These are phyloP conservation scores for Elmis aenea DNA, from an alignment of 2,888 invertebrate genomes.

Conservation along the genomic window DNA sequence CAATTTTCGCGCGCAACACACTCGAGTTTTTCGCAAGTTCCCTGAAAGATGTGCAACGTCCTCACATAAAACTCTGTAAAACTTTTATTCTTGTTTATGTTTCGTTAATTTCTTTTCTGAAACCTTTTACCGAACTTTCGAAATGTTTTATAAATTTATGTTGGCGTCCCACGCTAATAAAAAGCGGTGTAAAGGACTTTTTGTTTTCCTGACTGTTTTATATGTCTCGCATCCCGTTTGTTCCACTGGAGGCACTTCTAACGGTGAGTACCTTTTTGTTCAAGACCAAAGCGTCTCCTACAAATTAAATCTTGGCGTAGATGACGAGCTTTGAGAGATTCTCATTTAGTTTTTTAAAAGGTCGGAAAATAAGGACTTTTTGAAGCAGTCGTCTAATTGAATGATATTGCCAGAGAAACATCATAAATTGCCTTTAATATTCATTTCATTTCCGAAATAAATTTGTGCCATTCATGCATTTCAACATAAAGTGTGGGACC, in stretches of 20 bases:
- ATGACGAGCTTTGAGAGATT: constrained; percentile 28
- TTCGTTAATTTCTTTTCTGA: constrained; percentile 9
- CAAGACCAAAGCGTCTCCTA: constrained; percentile 31
- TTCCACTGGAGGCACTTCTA: constrained; percentile 35
- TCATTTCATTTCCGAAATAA: too few relatives aligned
- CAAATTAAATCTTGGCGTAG: constrained; percentile 38
- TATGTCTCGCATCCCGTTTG: constrained; percentile 22
- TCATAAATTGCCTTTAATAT: too few relatives aligned
- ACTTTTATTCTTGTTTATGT: constrained; percentile 11
- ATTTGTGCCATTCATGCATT: too few relatives aligned
- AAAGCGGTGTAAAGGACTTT: constrained; percentile 17
- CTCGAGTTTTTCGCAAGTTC: constrained; percentile 6
- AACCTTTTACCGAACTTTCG: constrained; percentile 9
- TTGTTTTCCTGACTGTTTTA: constrained; percentile 27
- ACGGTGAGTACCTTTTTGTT: constrained; percentile 32
- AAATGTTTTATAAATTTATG: constrained; percentile 15
- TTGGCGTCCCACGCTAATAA: constrained; percentile 10
- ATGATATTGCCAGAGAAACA: too few relatives aligned
- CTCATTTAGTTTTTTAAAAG: neutral
- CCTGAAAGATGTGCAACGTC: constrained; percentile 4
- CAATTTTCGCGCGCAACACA: constrained; percentile 12
- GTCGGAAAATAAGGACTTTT: too few relatives aligned
- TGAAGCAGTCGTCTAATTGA: too few relatives aligned
- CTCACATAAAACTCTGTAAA: constrained; percentile 9
- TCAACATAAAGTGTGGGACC: too few relatives aligned